Percentiles rank a stretch among this genome's conserved stretches.
Evolutionary conservation across 1,140 invertebrate species (phyloP).

Genomic region (Mylabris phalerata): DNA sequence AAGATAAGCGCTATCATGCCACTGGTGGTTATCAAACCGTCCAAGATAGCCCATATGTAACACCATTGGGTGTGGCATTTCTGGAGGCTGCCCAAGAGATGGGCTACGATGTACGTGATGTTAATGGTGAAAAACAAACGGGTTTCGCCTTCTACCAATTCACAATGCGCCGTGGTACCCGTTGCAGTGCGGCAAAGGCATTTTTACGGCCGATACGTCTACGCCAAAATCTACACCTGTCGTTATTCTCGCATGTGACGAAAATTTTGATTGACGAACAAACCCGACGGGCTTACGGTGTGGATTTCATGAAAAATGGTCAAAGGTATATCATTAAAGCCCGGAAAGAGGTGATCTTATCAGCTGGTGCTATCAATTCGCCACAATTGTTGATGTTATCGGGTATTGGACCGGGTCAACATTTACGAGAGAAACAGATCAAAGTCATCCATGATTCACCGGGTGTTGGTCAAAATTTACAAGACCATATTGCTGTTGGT

Average conservation of each 20-base stretch:
- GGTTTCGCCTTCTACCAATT: conserved; percentile 76
- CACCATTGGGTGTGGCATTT: conserved; percentile 71
- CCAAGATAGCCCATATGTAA: conserved; percentile 72
- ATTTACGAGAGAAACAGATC: conserved; percentile 61
- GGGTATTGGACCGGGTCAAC: conserved; percentile 67
- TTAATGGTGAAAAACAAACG: conserved; percentile 74
- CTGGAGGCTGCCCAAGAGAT: conserved; percentile 85
- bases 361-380: conserved; percentile 68
- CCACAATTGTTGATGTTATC: conserved; percentile 82
- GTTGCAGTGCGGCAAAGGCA: conserved; percentile 73
- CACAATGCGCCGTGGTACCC: conserved; percentile 69
- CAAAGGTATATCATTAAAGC: conserved; percentile 58
- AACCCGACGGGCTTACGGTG: conserved; percentile 64
- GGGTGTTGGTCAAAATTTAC: conserved; percentile 72
- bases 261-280: conserved; percentile 65
- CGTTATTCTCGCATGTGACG: conserved; percentile 68
- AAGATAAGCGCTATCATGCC: conserved; percentile 60
- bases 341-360: conserved; percentile 69
- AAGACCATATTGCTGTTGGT: conserved; percentile 75
- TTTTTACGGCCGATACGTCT: conserved; percentile 69
- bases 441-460: conserved; percentile 63
- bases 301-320: conserved; percentile 68
- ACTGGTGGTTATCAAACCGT: conserved; percentile 75
- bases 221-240: conserved; percentile 65
- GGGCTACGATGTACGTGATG: conserved; percentile 74